Evolutionary conservation across 2,113 vertebrate genomes (phyloP), one percentile per base, ranked within the genome.

Genomic region (Pantherophis guttatus): DNA sequence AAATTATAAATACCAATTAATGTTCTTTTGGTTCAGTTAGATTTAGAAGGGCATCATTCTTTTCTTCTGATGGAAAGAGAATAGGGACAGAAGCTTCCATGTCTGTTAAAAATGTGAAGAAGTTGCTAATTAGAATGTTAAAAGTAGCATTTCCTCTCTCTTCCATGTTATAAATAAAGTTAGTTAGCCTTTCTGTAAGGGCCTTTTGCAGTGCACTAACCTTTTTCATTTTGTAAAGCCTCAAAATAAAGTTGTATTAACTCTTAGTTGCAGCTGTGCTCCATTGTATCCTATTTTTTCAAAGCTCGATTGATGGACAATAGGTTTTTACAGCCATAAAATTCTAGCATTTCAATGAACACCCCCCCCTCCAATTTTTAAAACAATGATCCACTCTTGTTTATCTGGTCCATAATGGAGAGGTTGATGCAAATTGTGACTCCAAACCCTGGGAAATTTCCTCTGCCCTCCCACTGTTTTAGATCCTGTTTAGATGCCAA

Each of bases 161-260:
- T 90, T 89, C 87, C 44, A 54, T 93, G 81, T 93, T 89, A 39
- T 39, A 39, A 39, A 57, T 89, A 89, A 89, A 24, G 54, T 58
- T 52, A 54, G 54, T 90, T 90, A 90, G 87, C 86, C 57, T 87
- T 93, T 90, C n/a, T 90, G 86, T 90, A 29, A 58, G 13, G 39
- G n/a, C 26, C 3, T 24, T 44, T 48, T 54, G 48, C 5, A 86
- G 52, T 65, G 39, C 44, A 15, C 23, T 57, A 44, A 50, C 53
- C 48, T 53, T 53, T 44, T 48, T 48, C 13, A 48, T 70, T 88
- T 26, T 13, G 19, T 86, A 24, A 24, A 29, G 48, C 23, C 19
- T 89, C 12, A 81, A 92, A 92, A 7, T 8, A 21, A 87, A 33
- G 48, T 81, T 75, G 13, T 19, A 8, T 65, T 15, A 48, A 50